Percentiles rank a stretch among this genome's conserved stretches.
Evolutionary conservation across 1,140 invertebrate genomes (phyloP).

Genomic region (Hypsibius dujardini): DNA sequence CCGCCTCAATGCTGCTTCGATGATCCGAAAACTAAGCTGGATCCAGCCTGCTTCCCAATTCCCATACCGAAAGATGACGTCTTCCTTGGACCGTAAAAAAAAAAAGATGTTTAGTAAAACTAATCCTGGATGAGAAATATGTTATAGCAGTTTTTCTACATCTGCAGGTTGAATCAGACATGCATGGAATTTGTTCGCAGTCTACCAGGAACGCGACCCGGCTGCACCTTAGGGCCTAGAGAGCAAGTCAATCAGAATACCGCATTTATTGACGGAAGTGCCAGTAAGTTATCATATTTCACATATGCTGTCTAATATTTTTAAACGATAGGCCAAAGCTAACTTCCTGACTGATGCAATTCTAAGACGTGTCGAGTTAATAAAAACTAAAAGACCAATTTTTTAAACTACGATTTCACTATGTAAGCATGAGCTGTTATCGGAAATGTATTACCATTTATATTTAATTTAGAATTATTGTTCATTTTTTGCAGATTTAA

Average conservation of each 20-base stretch:
- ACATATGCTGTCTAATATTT: no score
- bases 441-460: no score
- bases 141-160: not conserved
- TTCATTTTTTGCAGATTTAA: no score
- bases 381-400: no score
- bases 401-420: no score
- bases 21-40: not conserved
- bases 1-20: conserved; percentile 14
- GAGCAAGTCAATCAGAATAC: conserved; percentile 51
- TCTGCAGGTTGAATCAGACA: conserved; percentile 12
- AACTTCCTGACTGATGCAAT: no score
- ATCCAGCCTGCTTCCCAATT: conserved; percentile 61
- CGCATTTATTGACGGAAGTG: conserved; percentile 45
- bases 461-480: no score
- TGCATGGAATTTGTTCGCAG: conserved; percentile 28
- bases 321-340: no score
- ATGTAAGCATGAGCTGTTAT: no score
- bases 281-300: conserved; percentile 8
- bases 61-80: conserved; percentile 61
- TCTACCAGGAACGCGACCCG: conserved; percentile 18
- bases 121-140: not conserved
- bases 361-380: no score
- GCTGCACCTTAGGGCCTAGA: conserved; percentile 24
- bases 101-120: not conserved
- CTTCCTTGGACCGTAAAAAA: conserved; percentile 51